A percentile compares a stretch with the other conserved stretches of the same genome.
These are phyloP conservation scores for Vulpes ferrilata DNA, from an alignment of 2,113 vertebrate genomes.

Conservation along the genomic window DNA sequence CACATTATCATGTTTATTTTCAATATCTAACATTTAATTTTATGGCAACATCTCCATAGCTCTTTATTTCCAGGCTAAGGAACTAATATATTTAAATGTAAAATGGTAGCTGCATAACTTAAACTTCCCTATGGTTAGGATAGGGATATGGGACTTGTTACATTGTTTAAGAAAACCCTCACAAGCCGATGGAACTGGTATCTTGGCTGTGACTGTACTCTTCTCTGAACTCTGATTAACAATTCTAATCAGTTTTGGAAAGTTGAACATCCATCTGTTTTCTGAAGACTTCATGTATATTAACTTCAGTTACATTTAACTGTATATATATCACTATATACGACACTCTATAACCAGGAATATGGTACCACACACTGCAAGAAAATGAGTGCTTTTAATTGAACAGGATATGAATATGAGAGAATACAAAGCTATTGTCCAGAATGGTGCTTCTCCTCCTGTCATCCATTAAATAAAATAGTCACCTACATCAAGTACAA, in stretches of 20 bases:
- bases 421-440: background rate
- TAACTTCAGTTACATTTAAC: constrained; percentile 51
- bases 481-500: background rate
- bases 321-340: background rate
- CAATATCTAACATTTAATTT: background rate
- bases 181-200: background rate
- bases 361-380: background rate
- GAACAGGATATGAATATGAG: background rate
- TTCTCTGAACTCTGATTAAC: constrained; percentile 56
- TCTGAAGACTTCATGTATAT: constrained; percentile 51
- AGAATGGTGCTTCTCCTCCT: background rate
- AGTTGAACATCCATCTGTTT: constrained; percentile 61
- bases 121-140: background rate
- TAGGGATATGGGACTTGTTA: background rate
- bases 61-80: background rate
- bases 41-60: background rate
- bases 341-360: background rate
- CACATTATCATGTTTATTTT: background rate
- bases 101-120: background rate
- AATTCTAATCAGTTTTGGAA: constrained; percentile 61
- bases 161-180: background rate
- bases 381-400: constrained; percentile 2
- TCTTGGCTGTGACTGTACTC: background rate
- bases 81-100: background rate
- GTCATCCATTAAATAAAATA: background rate